Conservation (phyloP, 2,888 invertebrate species). For the Ctenicera cuprea region DNA sequence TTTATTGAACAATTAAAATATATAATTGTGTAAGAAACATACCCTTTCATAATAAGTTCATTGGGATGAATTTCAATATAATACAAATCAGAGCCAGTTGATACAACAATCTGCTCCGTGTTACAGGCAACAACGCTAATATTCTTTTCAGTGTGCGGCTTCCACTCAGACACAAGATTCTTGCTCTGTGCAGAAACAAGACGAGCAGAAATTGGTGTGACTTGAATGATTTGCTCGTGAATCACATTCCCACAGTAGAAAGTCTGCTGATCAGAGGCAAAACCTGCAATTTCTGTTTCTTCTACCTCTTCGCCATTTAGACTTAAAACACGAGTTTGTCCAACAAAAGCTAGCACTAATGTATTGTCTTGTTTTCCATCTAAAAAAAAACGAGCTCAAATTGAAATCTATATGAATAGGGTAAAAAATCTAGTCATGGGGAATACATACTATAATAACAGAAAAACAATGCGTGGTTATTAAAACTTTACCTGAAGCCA, state of each 20-base stretch:
- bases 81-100: conserved; percentile 91
- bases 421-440: too few relatives aligned
- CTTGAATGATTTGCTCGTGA: conserved; percentile 81
- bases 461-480: neutral
- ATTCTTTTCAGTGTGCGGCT: conserved; percentile 80
- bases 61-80: conserved; percentile 85
- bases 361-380: conserved; percentile 83
- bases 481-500: conserved; percentile 75
- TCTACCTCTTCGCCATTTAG: conserved; percentile 97
- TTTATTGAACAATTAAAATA: too few relatives aligned
- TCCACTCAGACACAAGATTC: conserved; percentile 83
- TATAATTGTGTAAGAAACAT: conserved; percentile 49
- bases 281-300: conserved; percentile 95
- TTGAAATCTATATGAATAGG: too few relatives aligned
- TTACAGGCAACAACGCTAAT: conserved; percentile 94
- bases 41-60: conserved; percentile 78
- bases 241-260: conserved; percentile 95
- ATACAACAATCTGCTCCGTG: conserved; percentile 84
- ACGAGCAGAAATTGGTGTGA: conserved; percentile 84
- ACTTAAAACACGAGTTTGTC: conserved; percentile 93
- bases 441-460: too few relatives aligned
- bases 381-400: neutral
- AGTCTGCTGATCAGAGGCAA: conserved; percentile 94
- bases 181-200: conserved; percentile 82
- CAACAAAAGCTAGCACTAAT: conserved; percentile 96